Evolutionary conservation across 2,113 vertebrate genomes (phyloP), one percentile per base, ranked within the genome.

Genomic region (Catharus fuscescens): DNA sequence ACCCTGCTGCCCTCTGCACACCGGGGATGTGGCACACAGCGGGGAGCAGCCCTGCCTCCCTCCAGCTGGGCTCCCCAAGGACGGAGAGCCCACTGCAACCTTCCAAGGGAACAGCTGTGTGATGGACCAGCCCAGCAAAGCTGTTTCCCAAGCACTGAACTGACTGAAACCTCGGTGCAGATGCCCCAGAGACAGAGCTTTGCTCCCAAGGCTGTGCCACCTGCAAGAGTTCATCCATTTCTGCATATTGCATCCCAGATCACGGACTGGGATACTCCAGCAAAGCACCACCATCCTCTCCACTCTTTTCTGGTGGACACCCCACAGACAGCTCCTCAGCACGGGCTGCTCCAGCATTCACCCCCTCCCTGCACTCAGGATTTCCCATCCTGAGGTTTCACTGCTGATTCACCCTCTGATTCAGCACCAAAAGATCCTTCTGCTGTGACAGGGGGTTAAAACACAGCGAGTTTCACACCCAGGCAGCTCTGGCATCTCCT

Each of bases 361-460:
- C 28, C 42, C 64, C n/a, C 47, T 74, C 47, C 54, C 52, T 38
- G 50, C 65, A 5, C 73, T 12, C 12, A 1, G 14, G 72, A 52
- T 16, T 91, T 79, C 81, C 90, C 87, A 91, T 40, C 44, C 90
- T 15, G n/a, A 80, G 74, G 36, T 90, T 87, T 69, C 36, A 10
- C 85, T 90, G 81, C 81, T 93, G 81, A 76, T 82, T 82, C 93
- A 95, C 32, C 25, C 57, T 40, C 78, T 90, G 92, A 93, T 48
- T 93, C 93, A 87, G 44, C 7, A 74, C 57, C 70, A 45, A 36
- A 47, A 65, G 31, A 60, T 53, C 31, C 74, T 66, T n/a, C 74
- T 80, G 32, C 19, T 88, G 57, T 77, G 48, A 72, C 42, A 80
- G n/a, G 10, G 18, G 15, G 17, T 57, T 93, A 66, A 80, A 86